phyloP scores from a whole-genome alignment of 2,113 vertebrate genomes.

The Hoplias malabaricus region DNA sequence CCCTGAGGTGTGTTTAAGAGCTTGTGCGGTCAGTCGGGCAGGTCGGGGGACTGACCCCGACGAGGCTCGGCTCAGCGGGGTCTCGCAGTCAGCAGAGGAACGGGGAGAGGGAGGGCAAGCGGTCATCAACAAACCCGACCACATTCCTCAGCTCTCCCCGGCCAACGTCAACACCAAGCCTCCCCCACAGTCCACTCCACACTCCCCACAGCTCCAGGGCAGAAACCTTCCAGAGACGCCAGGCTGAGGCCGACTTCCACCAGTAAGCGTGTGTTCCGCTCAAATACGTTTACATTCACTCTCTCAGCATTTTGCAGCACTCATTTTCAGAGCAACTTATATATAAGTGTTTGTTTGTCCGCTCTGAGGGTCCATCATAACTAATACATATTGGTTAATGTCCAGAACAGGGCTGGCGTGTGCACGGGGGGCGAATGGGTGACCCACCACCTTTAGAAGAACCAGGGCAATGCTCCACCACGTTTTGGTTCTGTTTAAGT shows the following conservation, averaged over 20 bases:
- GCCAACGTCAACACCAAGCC: conserved; percentile 53
- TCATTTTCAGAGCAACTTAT: too few relatives aligned
- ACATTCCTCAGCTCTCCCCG: conserved; percentile 53
- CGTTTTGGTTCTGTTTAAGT: too few relatives aligned
- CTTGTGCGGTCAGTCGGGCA: conserved; percentile 31
- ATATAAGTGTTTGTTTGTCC: too few relatives aligned
- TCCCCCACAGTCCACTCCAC: conserved; percentile 26
- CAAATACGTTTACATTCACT: too few relatives aligned
- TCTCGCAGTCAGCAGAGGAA: conserved; percentile 24
- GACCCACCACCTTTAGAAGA: too few relatives aligned
- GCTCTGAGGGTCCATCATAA: too few relatives aligned
- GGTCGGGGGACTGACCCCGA: conserved; percentile 41
- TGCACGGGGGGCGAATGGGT: too few relatives aligned
- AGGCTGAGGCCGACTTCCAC: conserved; percentile 34
- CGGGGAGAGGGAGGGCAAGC: conserved; percentile 1
- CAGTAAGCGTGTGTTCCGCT: conserved; percentile 18
- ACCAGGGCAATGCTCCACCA: too few relatives aligned
- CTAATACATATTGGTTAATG: too few relatives aligned
- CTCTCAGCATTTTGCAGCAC: too few relatives aligned
- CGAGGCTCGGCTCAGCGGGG: conserved; percentile 36
- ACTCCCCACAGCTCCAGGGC: conserved; percentile 28
- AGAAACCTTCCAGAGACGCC: conserved; percentile 28
- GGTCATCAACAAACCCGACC: conserved; percentile 45
- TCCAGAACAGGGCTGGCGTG: too few relatives aligned
- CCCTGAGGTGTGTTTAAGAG: conserved; percentile 32